phyloP scores from a whole-genome alignment of 2,797 vertebrate species.

The Nyctalus aviator region DNA sequence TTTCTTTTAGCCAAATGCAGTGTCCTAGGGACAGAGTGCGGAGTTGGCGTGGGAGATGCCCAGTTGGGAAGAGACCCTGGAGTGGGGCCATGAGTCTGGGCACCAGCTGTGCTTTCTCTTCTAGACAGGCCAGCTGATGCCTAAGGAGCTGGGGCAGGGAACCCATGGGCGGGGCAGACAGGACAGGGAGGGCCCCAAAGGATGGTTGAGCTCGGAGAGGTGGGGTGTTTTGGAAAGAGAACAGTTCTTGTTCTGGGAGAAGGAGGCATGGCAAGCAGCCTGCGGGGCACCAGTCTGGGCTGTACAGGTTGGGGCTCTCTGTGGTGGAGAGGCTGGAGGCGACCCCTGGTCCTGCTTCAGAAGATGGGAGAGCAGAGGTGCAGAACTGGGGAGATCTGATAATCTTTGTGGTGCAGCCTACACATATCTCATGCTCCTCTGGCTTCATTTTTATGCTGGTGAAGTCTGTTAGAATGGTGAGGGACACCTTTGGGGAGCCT shows the following conservation, averaged over 20 bases:
- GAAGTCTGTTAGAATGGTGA: neutral
- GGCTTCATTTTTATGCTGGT: neutral
- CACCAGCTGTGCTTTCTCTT: neutral
- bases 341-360: neutral
- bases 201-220: neutral
- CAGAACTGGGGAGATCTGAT: neutral
- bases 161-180: neutral
- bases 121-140: neutral
- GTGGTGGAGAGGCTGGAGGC: neutral
- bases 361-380: neutral
- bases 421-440: neutral
- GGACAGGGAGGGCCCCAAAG: neutral
- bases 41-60: neutral
- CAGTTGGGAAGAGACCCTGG: neutral
- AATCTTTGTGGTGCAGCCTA: neutral
- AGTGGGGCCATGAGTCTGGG: neutral
- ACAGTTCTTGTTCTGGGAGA: neutral
- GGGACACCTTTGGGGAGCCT: neutral
- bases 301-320: neutral
- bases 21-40: neutral
- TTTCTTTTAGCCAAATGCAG: neutral
- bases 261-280: too few species aligned
- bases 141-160: neutral
- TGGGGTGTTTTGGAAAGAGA: neutral
- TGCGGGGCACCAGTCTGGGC: neutral